These are phyloP conservation scores for Tiaroga cobitis DNA, from an alignment of 2,797 vertebrate species.

Conservation along the genomic window DNA sequence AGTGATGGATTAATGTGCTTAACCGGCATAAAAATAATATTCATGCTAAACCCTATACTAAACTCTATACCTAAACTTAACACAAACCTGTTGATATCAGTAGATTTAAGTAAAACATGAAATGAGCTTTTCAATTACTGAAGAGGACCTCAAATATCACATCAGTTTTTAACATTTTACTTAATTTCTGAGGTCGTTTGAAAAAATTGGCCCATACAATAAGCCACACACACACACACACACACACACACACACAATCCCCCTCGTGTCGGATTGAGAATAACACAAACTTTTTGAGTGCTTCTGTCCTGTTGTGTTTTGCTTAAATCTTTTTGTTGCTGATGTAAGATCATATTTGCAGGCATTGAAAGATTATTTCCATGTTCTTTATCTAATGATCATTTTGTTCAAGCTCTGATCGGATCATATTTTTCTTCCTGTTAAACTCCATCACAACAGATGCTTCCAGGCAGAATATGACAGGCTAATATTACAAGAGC, in stretches of 20 bases:
- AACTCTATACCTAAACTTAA: too few relatives aligned
- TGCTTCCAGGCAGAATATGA: not conserved
- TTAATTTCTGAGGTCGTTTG: not conserved
- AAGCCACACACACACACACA: not conserved
- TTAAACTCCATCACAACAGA: slow-evolving; percentile 15
- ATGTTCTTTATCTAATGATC: slow-evolving; percentile 5
- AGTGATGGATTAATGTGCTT: not conserved
- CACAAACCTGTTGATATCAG: not conserved
- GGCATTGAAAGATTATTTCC: not conserved
- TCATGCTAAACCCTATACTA: not conserved
- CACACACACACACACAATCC: not conserved
- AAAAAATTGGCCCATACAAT: not conserved
- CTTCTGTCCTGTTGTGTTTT: not conserved
- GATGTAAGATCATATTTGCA: not conserved
- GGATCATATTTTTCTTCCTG: not conserved
- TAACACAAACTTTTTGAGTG: not conserved
- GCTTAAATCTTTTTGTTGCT: not conserved
- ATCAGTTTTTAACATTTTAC: not conserved
- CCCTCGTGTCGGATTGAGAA: not conserved
- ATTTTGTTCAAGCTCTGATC: slow-evolving; percentile 16
- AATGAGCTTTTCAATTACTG: not conserved
- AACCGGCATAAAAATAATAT: not conserved
- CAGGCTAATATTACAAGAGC: not conserved
- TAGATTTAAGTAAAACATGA: not conserved
- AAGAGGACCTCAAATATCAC: not conserved